These are phyloP conservation scores for Drosophila trapezifrons DNA, from an alignment of 1,140 invertebrate genomes.

Conservation along the genomic window DNA sequence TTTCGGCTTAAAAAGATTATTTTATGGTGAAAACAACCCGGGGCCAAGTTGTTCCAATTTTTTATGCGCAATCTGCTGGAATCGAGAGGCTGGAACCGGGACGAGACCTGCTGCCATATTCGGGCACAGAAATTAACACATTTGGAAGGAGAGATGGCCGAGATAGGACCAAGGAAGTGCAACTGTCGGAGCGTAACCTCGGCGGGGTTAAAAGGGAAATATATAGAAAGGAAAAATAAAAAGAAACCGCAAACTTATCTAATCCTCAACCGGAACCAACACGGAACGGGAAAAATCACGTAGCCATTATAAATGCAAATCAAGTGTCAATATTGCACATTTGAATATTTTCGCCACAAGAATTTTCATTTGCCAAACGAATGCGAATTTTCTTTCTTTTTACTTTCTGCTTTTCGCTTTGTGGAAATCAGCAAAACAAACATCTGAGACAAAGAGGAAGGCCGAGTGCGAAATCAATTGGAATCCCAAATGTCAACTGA, in stretches of 20 bases:
- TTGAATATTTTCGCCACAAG: conserved; percentile 62
- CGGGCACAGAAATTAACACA: conserved; percentile 54
- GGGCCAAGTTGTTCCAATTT: conserved; percentile 66
- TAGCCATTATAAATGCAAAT: conserved; percentile 80
- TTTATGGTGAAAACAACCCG: conserved; percentile 80
- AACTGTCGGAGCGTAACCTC: conserved; percentile 13
- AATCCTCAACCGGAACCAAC: conserved; percentile 35
- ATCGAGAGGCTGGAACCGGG: conserved; percentile 23
- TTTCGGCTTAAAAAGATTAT: conserved; percentile 82
- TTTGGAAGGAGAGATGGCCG: conserved; percentile 16
- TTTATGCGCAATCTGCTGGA: conserved; percentile 72
- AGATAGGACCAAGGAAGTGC: conserved; percentile 21
- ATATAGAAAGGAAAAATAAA: background rate
- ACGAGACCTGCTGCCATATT: conserved; percentile 3
- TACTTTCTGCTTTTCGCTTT: conserved; percentile 4
- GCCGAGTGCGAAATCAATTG: conserved; percentile 61
- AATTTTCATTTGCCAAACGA: conserved; percentile 69
- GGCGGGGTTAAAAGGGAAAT: conserved; percentile 19
- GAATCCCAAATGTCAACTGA: conserved; percentile 75
- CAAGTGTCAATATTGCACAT: conserved; percentile 75
- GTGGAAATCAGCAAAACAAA: conserved; percentile 74
- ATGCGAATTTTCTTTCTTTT: conserved; percentile 47
- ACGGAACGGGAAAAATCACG: conserved; percentile 55
- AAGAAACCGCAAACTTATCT: conserved; percentile 20
- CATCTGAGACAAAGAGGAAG: conserved; percentile 31